phyloP scores from a whole-genome alignment of 2,888 invertebrate species.

The Agrotis exclamationis region DNA sequence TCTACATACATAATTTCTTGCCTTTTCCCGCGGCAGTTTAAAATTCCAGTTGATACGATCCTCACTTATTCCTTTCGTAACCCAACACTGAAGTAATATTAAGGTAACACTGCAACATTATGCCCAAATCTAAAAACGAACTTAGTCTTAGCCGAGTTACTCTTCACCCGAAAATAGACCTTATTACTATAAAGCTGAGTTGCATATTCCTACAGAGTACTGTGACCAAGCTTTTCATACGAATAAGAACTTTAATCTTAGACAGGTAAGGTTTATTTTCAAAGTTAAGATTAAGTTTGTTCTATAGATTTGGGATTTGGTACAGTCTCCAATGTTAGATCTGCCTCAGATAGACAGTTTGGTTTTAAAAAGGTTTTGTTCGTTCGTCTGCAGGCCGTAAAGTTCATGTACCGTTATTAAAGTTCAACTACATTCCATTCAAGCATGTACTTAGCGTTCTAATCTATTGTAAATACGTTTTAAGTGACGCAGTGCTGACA shows the following conservation, averaged over 20 bases:
- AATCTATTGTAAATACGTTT: constrained; percentile 84
- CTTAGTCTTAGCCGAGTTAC: too few species aligned
- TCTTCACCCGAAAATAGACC: too few species aligned
- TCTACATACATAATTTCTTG: too few species aligned
- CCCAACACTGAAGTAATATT: background rate
- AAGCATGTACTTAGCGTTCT: constrained; percentile 83
- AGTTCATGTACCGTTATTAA: constrained; percentile 42
- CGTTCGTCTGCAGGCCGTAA: constrained; percentile 43
- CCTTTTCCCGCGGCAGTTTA: too few species aligned
- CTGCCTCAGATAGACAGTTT: constrained; percentile 37
- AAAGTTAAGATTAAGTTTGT: too few species aligned
- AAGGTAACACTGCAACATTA: background rate
- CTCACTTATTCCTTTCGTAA: too few species aligned
- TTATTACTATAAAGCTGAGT: too few species aligned
- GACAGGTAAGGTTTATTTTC: too few species aligned
- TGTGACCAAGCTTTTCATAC: too few species aligned
- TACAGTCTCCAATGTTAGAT: constrained; percentile 32
- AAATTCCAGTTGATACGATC: too few species aligned
- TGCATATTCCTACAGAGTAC: too few species aligned
- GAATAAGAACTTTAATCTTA: too few species aligned
- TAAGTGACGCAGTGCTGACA: constrained; percentile 83
- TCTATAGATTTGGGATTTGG: background rate
- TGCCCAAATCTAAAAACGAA: background rate
- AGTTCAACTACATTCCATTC: constrained; percentile 72
- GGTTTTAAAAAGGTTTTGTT: constrained; percentile 30